These are phyloP conservation scores for Gryllus longicercus DNA, from an alignment of 2,888 invertebrate genomes.

Conservation along the genomic window DNA sequence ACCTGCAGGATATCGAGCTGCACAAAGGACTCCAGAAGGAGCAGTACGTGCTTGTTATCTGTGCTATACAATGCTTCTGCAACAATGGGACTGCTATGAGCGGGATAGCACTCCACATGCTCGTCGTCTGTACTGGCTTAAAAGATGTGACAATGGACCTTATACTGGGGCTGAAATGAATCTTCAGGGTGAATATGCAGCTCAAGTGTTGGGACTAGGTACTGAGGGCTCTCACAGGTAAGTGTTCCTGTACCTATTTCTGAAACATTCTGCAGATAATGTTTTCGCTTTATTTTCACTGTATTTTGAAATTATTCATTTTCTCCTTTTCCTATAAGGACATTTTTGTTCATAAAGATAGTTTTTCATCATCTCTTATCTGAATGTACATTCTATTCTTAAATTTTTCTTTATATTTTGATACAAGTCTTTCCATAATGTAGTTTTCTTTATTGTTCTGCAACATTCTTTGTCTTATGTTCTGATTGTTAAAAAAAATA, in stretches of 20 bases:
- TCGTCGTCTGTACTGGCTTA: conserved; percentile 88
- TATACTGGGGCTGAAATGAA: conserved; percentile 88
- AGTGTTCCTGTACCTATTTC: not conserved
- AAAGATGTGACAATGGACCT: conserved; percentile 84
- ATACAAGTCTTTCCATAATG: not conserved
- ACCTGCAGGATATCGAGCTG: conserved; percentile 63
- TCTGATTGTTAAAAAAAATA: too few species aligned
- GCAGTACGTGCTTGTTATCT: conserved; percentile 65
- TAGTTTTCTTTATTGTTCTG: conserved; percentile 12
- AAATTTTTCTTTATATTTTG: too few species aligned
- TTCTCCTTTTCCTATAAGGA: not conserved
- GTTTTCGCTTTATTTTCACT: not conserved
- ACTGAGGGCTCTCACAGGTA: conserved; percentile 49
- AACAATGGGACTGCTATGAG: conserved; percentile 92
- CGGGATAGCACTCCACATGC: conserved; percentile 77
- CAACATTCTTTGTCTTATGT: not conserved
- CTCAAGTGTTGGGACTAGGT: conserved; percentile 76
- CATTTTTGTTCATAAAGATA: not conserved
- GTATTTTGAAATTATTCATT: not conserved
- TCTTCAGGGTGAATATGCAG: conserved; percentile 87
- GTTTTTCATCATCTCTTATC: not conserved
- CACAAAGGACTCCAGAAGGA: conserved; percentile 36
- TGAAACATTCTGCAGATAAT: not conserved
- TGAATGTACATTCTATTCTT: too few species aligned
- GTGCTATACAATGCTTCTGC: conserved; percentile 78